Conservation (phyloP, 1,140 invertebrate species). For the Sitodiplosis mosellana region DNA sequence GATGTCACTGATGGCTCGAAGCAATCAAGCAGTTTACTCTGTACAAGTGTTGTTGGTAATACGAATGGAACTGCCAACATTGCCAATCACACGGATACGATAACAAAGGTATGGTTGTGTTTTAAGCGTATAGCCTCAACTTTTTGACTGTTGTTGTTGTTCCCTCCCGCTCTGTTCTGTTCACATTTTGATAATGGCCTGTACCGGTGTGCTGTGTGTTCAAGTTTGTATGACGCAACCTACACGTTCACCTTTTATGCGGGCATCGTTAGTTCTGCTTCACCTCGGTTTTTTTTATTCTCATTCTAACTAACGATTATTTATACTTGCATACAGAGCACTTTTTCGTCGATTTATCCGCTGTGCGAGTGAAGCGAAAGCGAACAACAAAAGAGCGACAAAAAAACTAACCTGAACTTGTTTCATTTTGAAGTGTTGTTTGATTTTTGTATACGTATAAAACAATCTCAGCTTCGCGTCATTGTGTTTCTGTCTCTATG, state of each 20-base stretch:
- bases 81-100: too few relatives aligned
- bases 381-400: not conserved
- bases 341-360: not conserved
- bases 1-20: constrained; percentile 8
- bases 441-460: not conserved
- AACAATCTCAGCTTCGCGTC: not conserved
- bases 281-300: not conserved
- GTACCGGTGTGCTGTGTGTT: too few relatives aligned
- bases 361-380: too few relatives aligned
- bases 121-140: not conserved
- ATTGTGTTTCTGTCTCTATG: too few relatives aligned
- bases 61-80: too few relatives aligned
- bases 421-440: not conserved
- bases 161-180: too few relatives aligned
- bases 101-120: too few relatives aligned
- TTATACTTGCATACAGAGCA: not conserved
- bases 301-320: not conserved
- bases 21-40: not conserved
- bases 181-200: not conserved
- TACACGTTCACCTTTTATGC: not conserved
- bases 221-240: not conserved
- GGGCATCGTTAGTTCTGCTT: not conserved
- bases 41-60: not conserved
- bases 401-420: not conserved
- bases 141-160: not conserved